These are phyloP conservation scores for Anaspis maculata DNA, from an alignment of 2,888 invertebrate species.

Conservation along the genomic window DNA sequence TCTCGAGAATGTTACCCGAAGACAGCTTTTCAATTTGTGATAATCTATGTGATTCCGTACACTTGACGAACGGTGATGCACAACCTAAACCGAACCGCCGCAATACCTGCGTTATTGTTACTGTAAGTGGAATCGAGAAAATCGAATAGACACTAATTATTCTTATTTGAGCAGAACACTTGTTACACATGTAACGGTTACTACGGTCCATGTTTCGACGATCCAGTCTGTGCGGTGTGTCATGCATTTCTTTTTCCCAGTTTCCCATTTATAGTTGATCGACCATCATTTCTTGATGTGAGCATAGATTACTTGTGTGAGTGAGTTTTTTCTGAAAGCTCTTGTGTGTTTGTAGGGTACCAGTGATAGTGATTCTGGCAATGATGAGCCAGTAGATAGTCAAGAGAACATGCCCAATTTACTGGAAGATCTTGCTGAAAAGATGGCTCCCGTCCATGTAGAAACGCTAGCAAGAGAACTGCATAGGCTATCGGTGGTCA, in stretches of 20 bases:
- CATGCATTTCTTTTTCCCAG: slow-evolving; percentile 88
- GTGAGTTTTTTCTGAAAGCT: too few relatives aligned
- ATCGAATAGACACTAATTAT: too few relatives aligned
- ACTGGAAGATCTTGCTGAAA: slow-evolving; percentile 8
- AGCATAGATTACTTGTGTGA: slow-evolving; percentile 1
- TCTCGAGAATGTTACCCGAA: slow-evolving; percentile 9
- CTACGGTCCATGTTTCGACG: slow-evolving; percentile 84
- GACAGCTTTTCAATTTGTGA: slow-evolving; percentile 16
- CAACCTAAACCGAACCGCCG: slow-evolving; percentile 4
- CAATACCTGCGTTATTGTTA: slow-evolving; percentile 4
- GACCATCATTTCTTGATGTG: slow-evolving; percentile 40
- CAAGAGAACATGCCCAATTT: slow-evolving; percentile 14
- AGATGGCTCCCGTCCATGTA: slow-evolving; percentile 15
- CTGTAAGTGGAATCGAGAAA: slow-evolving; percentile 2
- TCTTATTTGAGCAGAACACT: slow-evolving; percentile 55
- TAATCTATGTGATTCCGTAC: slow-evolving; percentile 5
- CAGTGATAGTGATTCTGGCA: slow-evolving; percentile 76
- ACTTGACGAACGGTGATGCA: slow-evolving; percentile 4
- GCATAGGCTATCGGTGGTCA: slow-evolving; percentile 17
- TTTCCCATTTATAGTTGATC: slow-evolving; percentile 35
- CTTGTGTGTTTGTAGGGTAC: slow-evolving; percentile 37
- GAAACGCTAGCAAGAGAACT: slow-evolving; percentile 22
- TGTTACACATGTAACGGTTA: slow-evolving; percentile 87
- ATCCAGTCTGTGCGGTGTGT: slow-evolving; percentile 86
- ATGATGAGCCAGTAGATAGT: slow-evolving; percentile 78